These are phyloP conservation scores for Cyphomyrmex costatus DNA, from an alignment of 1,140 invertebrate genomes.

Conservation along the genomic window DNA sequence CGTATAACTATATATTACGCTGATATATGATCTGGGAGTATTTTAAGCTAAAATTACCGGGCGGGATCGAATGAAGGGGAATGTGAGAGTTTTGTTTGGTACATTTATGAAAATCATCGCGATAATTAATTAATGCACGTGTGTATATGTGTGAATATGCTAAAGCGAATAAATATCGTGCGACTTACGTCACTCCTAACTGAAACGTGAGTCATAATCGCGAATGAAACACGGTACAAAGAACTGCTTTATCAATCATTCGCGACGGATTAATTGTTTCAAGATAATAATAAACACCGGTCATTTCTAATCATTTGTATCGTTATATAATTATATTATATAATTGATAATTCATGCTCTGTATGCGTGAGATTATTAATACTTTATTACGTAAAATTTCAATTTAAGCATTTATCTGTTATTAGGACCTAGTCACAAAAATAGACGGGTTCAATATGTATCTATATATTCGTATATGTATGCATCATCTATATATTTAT, in stretches of 20 bases:
- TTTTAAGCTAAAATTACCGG: constrained; percentile 9
- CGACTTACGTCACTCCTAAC: constrained; percentile 27
- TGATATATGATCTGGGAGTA: neutral
- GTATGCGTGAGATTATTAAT: neutral
- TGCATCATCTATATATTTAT: too few species aligned
- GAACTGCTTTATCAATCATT: constrained; percentile 27
- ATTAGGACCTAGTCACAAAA: neutral
- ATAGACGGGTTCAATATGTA: neutral
- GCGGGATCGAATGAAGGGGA: neutral
- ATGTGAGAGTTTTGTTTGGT: neutral
- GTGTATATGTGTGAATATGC: neutral
- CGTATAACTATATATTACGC: neutral
- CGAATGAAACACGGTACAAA: constrained; percentile 19
- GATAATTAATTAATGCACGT: neutral
- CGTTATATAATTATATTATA: neutral
- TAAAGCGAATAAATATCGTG: constrained; percentile 13
- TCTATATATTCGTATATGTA: neutral
- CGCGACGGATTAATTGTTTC: neutral
- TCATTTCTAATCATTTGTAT: neutral
- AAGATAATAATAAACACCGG: neutral
- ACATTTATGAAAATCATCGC: neutral
- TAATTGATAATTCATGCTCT: neutral
- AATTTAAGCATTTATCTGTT: neutral
- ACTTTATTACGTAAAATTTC: neutral
- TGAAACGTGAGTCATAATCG: constrained; percentile 19